Percentiles rank a stretch among this genome's conserved stretches.
These are phyloP conservation scores for Digitonthophagus gazella DNA, from an alignment of 2,888 invertebrate species.

Conservation along the genomic window DNA sequence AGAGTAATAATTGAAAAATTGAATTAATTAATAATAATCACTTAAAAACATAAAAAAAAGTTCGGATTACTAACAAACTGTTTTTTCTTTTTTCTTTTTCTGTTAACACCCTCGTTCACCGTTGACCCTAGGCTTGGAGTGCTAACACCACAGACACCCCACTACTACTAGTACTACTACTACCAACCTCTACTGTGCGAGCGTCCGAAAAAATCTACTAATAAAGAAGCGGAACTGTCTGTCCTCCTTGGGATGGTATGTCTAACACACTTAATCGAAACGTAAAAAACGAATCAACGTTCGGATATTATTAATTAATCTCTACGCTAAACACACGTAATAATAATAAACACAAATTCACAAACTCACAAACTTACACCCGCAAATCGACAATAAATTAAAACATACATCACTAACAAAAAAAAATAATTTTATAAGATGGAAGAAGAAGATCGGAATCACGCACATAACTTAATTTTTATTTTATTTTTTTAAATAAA, in stretches of 20 bases:
- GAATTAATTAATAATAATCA: slow-evolving; percentile 25
- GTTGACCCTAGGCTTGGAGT: slow-evolving; percentile 65
- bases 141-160: slow-evolving; percentile 56
- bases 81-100: slow-evolving; percentile 51
- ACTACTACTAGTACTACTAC: neutral
- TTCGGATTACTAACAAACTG: slow-evolving; percentile 51
- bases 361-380: no score
- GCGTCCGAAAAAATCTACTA: neutral
- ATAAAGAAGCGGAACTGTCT: neutral
- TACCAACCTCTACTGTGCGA: neutral
- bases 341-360: no score
- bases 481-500: no score
- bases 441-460: no score
- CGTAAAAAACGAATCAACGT: no score
- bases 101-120: slow-evolving; percentile 49
- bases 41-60: slow-evolving; percentile 33
- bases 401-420: no score
- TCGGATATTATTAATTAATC: no score
- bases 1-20: slow-evolving; percentile 16
- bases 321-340: no score
- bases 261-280: no score
- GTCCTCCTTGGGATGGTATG: neutral
- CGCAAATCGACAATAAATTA: no score
- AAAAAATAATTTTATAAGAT: no score
- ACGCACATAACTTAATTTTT: no score